These are phyloP conservation scores for Silurus meridionalis DNA, from an alignment of 2,113 vertebrate genomes.

Conservation along the genomic window DNA sequence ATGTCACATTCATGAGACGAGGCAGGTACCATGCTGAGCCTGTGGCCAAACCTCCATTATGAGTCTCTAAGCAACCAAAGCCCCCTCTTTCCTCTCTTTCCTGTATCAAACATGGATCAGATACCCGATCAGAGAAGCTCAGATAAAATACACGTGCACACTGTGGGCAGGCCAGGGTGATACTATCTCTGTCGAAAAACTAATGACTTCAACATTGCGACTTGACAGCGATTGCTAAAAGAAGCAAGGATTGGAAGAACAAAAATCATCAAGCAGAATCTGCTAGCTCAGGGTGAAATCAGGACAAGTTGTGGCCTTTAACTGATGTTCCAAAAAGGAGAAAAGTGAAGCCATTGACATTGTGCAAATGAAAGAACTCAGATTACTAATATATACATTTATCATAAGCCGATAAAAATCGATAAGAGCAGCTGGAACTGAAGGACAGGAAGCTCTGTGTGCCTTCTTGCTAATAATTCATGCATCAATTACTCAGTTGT, in stretches of 20 bases:
- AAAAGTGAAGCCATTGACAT: not conserved
- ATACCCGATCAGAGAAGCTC: constrained; percentile 28
- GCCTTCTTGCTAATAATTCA: not conserved
- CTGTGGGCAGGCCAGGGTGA: not conserved
- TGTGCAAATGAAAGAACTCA: not conserved
- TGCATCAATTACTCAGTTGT: not conserved
- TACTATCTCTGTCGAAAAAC: constrained; percentile 31
- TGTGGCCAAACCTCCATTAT: constrained; percentile 40
- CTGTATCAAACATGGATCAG: constrained; percentile 19
- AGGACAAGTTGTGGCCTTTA: not conserved
- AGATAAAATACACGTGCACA: not conserved
- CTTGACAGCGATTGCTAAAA: not conserved
- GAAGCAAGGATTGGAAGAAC: not conserved
- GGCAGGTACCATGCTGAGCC: constrained; percentile 37
- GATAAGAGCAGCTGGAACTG: not conserved
- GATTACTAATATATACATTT: not conserved
- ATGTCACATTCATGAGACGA: constrained; percentile 53
- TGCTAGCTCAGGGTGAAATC: not conserved
- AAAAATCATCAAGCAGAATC: not conserved
- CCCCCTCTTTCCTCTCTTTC: not conserved
- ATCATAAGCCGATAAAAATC: not conserved
- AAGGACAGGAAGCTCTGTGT: no score
- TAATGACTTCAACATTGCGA: constrained; percentile 21
- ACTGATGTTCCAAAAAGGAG: not conserved
- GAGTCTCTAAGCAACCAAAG: constrained; percentile 53